Evolutionary conservation across 2,797 vertebrate species (phyloP).

Genomic region (Pyrocephalus nanus): DNA sequence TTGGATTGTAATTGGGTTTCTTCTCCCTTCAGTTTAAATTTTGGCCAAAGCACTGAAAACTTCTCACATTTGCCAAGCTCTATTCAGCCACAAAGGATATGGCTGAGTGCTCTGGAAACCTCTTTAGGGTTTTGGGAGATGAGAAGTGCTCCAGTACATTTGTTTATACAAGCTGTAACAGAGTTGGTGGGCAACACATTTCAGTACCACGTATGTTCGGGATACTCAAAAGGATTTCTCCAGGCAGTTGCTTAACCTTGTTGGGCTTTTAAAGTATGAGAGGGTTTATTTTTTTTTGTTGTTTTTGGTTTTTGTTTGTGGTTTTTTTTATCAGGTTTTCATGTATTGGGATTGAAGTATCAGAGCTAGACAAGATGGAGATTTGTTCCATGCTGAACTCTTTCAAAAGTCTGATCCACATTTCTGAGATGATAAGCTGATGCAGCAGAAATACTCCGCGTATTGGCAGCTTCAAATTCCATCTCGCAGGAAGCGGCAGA

Average conservation of each 20-base stretch:
- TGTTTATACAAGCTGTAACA: background rate
- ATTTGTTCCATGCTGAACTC: background rate
- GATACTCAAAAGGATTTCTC: background rate
- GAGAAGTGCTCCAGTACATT: background rate
- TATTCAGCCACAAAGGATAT: background rate
- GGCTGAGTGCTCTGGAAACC: background rate
- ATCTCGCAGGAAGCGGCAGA: background rate
- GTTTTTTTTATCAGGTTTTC: background rate
- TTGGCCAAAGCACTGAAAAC: background rate
- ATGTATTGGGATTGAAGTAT: background rate
- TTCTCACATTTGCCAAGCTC: background rate
- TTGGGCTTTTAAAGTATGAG: background rate
- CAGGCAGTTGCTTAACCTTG: background rate
- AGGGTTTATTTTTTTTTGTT: background rate
- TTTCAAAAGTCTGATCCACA: background rate
- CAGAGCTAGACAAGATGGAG: background rate
- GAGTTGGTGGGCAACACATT: background rate
- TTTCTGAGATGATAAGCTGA: conserved; percentile 6
- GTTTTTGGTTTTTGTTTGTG: background rate
- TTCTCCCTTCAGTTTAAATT: background rate
- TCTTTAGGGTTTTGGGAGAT: background rate
- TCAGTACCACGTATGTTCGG: background rate
- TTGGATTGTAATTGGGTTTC: background rate
- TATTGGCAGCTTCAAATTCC: conserved; percentile 1
- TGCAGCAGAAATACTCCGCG: background rate